A percentile compares a stretch with the other conserved stretches of the same genome.
phyloP scores from a whole-genome alignment of 2,888 invertebrate species.

The Malthinus seriepunctatus region DNA sequence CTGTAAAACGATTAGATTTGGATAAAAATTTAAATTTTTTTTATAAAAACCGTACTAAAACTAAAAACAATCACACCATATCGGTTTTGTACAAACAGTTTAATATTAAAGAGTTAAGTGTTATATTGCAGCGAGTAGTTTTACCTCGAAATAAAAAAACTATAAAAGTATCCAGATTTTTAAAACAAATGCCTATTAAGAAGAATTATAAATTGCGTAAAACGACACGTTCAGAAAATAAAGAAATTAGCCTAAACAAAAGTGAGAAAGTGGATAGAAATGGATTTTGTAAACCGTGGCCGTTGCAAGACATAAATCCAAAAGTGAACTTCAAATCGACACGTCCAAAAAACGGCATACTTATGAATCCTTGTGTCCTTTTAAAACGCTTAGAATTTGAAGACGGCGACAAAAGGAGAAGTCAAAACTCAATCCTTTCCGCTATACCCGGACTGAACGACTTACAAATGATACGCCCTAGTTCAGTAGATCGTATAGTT shows the following conservation, averaged over 20 bases:
- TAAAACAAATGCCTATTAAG: no score
- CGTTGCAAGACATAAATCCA: conserved; percentile 38
- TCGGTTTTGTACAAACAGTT: no score
- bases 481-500: conserved; percentile 51
- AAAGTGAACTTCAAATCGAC: conserved; percentile 29
- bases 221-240: conserved; percentile 13
- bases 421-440: conserved; percentile 53
- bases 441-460: conserved; percentile 63
- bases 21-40: no score
- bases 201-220: no score
- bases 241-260: neutral
- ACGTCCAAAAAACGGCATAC: conserved; percentile 15
- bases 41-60: no score
- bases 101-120: no score
- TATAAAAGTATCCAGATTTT: no score
- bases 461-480: conserved; percentile 63
- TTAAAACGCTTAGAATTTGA: conserved; percentile 36
- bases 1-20: no score
- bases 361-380: conserved; percentile 36
- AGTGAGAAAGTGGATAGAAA: neutral
- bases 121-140: no score
- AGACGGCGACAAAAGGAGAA: conserved; percentile 33
- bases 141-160: no score
- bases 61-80: no score
- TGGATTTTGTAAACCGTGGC: conserved; percentile 28